Evolutionary conservation across 1,140 invertebrate species (phyloP).

Genomic region (Trachelipus rathkii): DNA sequence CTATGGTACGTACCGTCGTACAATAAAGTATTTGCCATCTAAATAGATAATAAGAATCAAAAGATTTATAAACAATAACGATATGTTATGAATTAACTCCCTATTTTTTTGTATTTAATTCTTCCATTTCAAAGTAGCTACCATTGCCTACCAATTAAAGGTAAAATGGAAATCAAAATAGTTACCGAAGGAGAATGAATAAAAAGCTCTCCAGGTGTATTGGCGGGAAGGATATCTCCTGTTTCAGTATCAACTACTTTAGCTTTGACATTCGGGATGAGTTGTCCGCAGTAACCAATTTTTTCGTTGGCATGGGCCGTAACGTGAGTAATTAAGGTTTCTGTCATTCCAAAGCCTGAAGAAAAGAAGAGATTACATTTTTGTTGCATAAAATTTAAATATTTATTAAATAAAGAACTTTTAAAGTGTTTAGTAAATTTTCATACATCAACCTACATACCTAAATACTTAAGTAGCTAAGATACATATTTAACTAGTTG

Average conservation of each 20-base stretch:
- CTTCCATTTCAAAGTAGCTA: no score
- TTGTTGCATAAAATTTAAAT: background rate
- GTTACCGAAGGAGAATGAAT: slow-evolving; percentile 27
- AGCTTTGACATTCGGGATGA: slow-evolving; percentile 25
- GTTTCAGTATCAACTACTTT: slow-evolving; percentile 31
- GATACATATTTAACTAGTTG: no score
- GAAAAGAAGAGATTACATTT: background rate
- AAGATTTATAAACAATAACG: background rate
- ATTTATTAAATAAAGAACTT: no score
- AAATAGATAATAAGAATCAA: no score
- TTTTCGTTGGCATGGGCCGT: slow-evolving; percentile 2
- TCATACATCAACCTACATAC: no score
- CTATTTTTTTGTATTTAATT: background rate
- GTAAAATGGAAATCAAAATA: background rate
- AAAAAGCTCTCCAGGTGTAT: slow-evolving; percentile 30
- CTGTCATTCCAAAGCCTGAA: slow-evolving; percentile 38
- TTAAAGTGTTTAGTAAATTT: no score
- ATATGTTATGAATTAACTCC: background rate
- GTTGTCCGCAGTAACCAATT: slow-evolving; percentile 45
- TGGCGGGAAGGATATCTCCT: slow-evolving; percentile 17
- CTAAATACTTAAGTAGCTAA: no score
- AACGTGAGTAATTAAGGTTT: slow-evolving; percentile 25
- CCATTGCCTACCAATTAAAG: no score
- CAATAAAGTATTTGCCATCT: no score
- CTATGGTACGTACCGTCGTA: no score